Evolutionary conservation across 2,797 vertebrate species (phyloP), one percentile per base, ranked within the genome.

Genomic region (Periophthalmus magnuspinnatus): DNA sequence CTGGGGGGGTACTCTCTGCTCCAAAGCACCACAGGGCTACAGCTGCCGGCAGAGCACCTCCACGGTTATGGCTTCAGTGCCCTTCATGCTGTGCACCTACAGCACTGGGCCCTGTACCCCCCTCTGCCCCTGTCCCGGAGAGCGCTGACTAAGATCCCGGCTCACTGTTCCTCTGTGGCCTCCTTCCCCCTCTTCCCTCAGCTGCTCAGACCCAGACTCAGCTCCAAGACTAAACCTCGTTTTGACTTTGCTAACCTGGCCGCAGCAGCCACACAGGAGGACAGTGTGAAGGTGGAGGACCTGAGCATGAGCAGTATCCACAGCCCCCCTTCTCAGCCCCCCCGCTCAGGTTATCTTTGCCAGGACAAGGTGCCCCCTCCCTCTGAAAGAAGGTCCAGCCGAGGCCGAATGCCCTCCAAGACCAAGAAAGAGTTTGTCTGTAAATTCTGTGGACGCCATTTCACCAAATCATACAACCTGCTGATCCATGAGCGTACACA

Each of bases 391-490:
- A 98, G 97, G 74, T 95, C 96, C 61, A 95, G 94, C 55, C 91
- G 97, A 45, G 98, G 98, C 69, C 93, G 98, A 83, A 93, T 98
- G 74, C 97, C 97, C 21, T 97, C 97, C 86, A 99, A 99, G 89
- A 98, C 96, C 75, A 99, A 99, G 95, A 99, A 99, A 94, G 97
- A 99, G 90, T 99, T 99, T 95, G 98, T 99, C 91, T 99, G 98
- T 94, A 99, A 98, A 91, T 99, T 99, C 90, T 99, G 97, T 75
- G 97, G 97, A 75, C 94, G 98, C 83, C 97, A 98, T 92, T 99
- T 99, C 91, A 99, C 97, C 79, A 99, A 99, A 90, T 98, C 97
- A 74, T 99, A 99, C 93, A 99, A 99, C 81, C 94, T 99, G 64
- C 96, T 99, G 74, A 99, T 99, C 86, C 98, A 99, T 81, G 98